Evolutionary conservation across 2,888 invertebrate genomes (phyloP), one percentile per base, ranked within the genome.

Genomic region (Hydrotaea diabolus): DNA sequence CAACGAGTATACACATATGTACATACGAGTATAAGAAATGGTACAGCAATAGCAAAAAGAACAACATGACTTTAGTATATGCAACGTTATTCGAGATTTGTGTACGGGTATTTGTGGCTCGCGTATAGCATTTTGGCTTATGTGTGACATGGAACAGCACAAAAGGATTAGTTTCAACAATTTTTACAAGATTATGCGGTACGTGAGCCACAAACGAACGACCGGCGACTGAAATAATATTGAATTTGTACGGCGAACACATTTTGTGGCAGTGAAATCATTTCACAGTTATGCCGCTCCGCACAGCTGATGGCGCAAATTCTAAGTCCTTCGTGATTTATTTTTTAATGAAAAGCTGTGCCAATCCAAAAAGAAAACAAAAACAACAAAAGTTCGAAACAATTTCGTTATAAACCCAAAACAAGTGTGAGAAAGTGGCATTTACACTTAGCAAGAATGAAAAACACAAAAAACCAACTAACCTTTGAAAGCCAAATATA

Each of bases 161-260:
- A 59, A 57, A 59, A 43, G 74, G 74, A 74, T 74, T 74, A 74
- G 74, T 59, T 59, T 39, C 39, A 43, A 17, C 74, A 74, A 59
- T 74, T 59, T 74, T 74, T 59, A 59, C 43, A 74, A 74, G 74
- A 74, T 74, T 59, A 74, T 74, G 59, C 74, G 43, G 43, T 59
- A 82, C 77, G 82, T 77, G 69, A 69, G 59, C 74, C 62, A 77
- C 73, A 31, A 31, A 31, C 31, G 31, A 31, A 31, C 31, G 31
- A 31, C 31, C 3, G 31, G 8, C 17, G 31, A n/a, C 62, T 21
- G 69, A 21, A 69, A 46, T 46, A 46, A 69, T 69, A 46, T 69
- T 69, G 69, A 43, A 69, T 21, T 69, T 69, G 46, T 46, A 26
- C 59, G 23, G 59, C 9, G 23, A 59, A 26, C 26, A 59, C 13